Base-by-base conservation (phyloP, 2,797 vertebrate species). In the Epinephelus coioides region DNA sequence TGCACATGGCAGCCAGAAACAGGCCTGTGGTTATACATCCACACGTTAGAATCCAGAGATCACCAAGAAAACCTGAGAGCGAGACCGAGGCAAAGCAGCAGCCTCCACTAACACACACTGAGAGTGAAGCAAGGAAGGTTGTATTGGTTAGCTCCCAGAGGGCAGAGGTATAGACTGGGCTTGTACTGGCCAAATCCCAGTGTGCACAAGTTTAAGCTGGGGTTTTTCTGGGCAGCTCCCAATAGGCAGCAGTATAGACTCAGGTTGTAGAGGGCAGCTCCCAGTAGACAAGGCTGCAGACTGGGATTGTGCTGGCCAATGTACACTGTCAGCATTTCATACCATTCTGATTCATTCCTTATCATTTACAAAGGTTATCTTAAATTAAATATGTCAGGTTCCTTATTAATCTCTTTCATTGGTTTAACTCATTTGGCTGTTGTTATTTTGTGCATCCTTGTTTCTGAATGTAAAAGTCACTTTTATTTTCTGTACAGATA, bases 131-230 rank as follows among this genome's bases (percentile, higher is more conserved):
- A 69, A 10, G 25, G 23, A 63, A 50, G 57, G 53, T n/a, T 73
- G 50, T 38, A 46, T 8, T 73, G 74, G 66, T 75, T 27, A 2
- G 61, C 54, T 89, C 69, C 84, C 82, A 82, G 21, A 19, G 54
- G 77, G n/a, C 59, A 40, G 15, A 63, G 14, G 76, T 40, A 77
- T 19, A 79, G 50, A 59, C 78, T 69, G 59, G 40, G 53, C 56
- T 78, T 82, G 47, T 70, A 71, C 73, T 76, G 57, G 57, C 19
- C 51, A 70, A 85, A 80, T 69, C 78, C 81, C 67, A 68, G 9
- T 34, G 55, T 60, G 51, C 71, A 77, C 60, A 80, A 69, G 55
- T 77, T 73, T 64, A 66, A 77, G 21, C 11, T 65, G 61, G 27
- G 61, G 13, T 43, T 76, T 63, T 80, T 85, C 25, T 14, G 62